Conservation (phyloP, 2,797 vertebrate species). For the Cyclopterus lumpus region DNA sequence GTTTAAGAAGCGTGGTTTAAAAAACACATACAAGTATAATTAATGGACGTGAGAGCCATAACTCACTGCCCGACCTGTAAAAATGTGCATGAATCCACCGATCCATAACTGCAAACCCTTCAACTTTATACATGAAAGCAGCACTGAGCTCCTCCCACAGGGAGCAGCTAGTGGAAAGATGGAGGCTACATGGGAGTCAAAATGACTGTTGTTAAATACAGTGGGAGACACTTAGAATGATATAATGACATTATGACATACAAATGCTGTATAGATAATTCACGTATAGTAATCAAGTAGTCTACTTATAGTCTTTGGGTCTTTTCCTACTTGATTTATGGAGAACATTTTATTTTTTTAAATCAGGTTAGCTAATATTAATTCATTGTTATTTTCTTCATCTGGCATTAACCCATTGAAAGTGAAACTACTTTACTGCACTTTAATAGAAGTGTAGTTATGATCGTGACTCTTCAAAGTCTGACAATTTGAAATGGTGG, state of each 20-base stretch:
- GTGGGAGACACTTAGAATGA: not conserved
- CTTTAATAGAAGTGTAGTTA: too few relatives aligned
- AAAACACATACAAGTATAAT: not conserved
- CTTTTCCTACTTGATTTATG: not conserved
- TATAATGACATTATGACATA: not conserved
- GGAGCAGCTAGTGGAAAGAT: not conserved
- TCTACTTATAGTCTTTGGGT: not conserved
- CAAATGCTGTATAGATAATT: not conserved
- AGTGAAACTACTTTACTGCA: too few relatives aligned
- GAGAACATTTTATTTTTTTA: not conserved
- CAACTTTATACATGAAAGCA: not conserved
- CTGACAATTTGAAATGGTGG: not conserved
- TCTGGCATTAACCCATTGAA: not conserved
- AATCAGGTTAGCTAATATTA: not conserved
- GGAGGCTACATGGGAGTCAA: not conserved
- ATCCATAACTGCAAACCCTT: not conserved
- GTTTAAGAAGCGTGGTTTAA: not conserved
- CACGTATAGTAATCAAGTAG: not conserved
- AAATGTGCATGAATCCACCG: not conserved
- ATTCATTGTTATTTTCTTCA: not conserved
- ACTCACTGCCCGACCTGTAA: not conserved
- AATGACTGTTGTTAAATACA: not conserved
- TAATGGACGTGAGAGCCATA: not conserved
- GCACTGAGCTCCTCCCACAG: not conserved
- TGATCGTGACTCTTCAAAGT: not conserved